A percentile compares a stretch with the other conserved stretches of the same genome.
Conservation (phyloP, 2,113 vertebrate genomes). For the Chloebia gouldiae region DNA sequence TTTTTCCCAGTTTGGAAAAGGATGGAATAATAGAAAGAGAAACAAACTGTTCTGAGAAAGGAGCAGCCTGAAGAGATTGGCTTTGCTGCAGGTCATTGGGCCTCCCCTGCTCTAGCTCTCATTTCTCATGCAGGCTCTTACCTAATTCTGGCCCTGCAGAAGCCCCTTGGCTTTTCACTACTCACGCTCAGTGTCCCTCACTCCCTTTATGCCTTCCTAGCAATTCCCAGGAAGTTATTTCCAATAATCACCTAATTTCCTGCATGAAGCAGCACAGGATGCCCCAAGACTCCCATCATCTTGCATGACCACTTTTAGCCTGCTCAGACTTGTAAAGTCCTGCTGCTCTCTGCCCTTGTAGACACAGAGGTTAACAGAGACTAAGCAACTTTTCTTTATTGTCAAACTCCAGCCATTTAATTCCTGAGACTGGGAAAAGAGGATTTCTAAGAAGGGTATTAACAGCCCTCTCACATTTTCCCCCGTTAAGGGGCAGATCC, state of each 20-base stretch:
- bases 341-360: slow-evolving; percentile 42
- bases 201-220: background rate
- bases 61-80: background rate
- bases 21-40: background rate
- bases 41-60: background rate
- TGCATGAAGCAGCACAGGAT: slow-evolving; percentile 12
- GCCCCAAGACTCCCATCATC: slow-evolving; percentile 26
- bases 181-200: background rate
- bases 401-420: background rate
- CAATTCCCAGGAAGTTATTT: slow-evolving; percentile 43
- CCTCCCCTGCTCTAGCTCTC: background rate
- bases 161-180: background rate
- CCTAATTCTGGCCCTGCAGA: background rate
- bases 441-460: background rate
- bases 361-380: background rate
- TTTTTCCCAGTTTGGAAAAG: background rate
- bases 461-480: background rate
- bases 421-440: background rate
- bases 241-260: slow-evolving; percentile 50
- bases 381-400: background rate
- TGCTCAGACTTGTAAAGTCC: background rate
- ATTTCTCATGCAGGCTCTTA: background rate
- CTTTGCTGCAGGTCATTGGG: background rate
- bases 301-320: slow-evolving; percentile 5
- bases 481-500: background rate